Base-by-base conservation (phyloP, 1,140 invertebrate genomes). In the Araneus ventricosus region DNA sequence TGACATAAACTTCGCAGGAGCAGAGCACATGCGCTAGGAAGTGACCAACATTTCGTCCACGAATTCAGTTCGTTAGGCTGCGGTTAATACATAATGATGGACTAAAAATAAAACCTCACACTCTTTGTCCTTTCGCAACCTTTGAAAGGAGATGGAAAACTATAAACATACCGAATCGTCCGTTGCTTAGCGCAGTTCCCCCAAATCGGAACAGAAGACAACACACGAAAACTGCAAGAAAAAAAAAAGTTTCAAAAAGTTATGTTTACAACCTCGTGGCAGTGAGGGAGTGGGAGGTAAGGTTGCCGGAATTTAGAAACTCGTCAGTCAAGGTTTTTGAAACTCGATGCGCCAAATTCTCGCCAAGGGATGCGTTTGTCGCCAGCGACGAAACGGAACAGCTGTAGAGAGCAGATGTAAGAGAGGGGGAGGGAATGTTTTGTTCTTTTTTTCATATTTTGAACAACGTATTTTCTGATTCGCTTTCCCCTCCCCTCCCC, bases 261-360 rank as follows among this genome's bases (percentile, higher is more conserved):
- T 82, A 37, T 84, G 80, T 84, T 52, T 84, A 84, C 79, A 84
- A 84, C 82, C 82, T 84, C 82, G 82, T 84, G 82, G 82, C 39
- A 84, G 41, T 30, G 41, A 84, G 82, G 82, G 79, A 82, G 79
- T 82, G 34, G 79, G 79, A 82, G 79, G 39, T 37, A 45, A 57
- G 82, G 82, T 84, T 84, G 24, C 82, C 45, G n/a, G 82, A 84
- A 84, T 27, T 75, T 57, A 45, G 82, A 34, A 84, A 84, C 39
- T 84, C 41, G 82, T 52, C 82, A 52, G 82, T 84, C 82, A 84
- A 84, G 82, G 82, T 84, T 84, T 63, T 75, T 75, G 70, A 75
- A 75, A 75, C 27, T 75, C 4, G 30, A 2, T 2, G 10, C 10
- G 27, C 27, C 70, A 30, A 75, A 75, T 20, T 34, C 14, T 5